These are phyloP conservation scores for Morelia viridis DNA, from an alignment of 2,797 vertebrate species.

Conservation along the genomic window DNA sequence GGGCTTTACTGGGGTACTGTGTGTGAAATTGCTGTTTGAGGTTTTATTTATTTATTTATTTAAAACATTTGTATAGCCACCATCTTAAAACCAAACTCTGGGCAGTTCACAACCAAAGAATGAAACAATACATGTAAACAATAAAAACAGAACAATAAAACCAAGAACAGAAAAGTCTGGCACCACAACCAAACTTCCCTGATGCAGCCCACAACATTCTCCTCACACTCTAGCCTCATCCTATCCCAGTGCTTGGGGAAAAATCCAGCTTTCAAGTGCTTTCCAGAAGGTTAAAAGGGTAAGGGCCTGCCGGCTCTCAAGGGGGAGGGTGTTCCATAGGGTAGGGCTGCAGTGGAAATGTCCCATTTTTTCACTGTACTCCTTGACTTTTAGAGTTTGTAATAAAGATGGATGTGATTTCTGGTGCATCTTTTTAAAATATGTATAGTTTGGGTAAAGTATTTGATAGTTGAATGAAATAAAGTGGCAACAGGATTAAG, in stretches of 20 bases:
- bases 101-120: neutral
- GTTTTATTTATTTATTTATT: neutral
- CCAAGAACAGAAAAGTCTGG: neutral
- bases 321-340: neutral
- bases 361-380: neutral
- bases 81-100: neutral
- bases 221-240: neutral
- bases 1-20: neutral
- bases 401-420: neutral
- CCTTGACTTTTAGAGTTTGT: neutral
- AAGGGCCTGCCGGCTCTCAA: neutral
- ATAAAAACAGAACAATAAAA: neutral
- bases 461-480: neutral
- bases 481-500: neutral
- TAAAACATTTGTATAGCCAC: neutral
- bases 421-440: neutral
- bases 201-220: neutral
- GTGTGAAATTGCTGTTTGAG: neutral
- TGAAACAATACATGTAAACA: neutral
- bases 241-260: neutral
- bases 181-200: neutral
- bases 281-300: neutral
- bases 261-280: neutral
- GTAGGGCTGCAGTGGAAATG: neutral
- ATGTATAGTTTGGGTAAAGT: neutral